Evolutionary conservation across 2,888 invertebrate genomes (phyloP).

Genomic region (Leptopterna dolabrata): DNA sequence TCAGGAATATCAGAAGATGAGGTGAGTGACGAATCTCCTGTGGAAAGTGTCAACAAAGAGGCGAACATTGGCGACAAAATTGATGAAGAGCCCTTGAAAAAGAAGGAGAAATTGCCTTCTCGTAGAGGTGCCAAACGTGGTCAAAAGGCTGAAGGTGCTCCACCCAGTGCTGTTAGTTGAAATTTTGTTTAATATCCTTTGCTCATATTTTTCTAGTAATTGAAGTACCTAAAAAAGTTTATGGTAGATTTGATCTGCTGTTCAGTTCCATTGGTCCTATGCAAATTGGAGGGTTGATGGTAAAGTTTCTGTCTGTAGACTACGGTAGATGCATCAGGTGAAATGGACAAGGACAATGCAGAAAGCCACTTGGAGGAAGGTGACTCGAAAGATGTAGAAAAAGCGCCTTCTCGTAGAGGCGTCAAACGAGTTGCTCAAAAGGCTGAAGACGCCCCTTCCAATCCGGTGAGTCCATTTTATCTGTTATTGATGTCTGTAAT

Average conservation of each 20-base stretch:
- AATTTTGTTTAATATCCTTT: too few relatives aligned
- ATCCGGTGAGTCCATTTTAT: background rate
- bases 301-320: background rate
- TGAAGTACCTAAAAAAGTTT: background rate
- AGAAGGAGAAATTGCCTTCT: background rate
- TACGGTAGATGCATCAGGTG: background rate
- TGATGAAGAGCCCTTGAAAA: background rate
- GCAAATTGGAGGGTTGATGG: background rate
- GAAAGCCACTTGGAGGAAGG: too few relatives aligned
- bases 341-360: background rate
- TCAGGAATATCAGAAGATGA: background rate
- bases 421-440: constrained; percentile 6
- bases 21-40: background rate
- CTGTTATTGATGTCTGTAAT: background rate
- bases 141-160: too few relatives aligned
- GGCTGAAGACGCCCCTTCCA: background rate
- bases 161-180: too few relatives aligned
- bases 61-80: background rate
- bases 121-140: background rate
- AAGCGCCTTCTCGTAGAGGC: background rate
- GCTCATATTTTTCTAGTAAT: background rate
- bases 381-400: background rate
- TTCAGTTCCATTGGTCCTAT: too few relatives aligned
- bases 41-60: too few relatives aligned
- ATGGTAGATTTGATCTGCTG: too few relatives aligned